Evolutionary conservation across 1,140 invertebrate genomes (phyloP).

Genomic region (Drosophila carrolli): DNA sequence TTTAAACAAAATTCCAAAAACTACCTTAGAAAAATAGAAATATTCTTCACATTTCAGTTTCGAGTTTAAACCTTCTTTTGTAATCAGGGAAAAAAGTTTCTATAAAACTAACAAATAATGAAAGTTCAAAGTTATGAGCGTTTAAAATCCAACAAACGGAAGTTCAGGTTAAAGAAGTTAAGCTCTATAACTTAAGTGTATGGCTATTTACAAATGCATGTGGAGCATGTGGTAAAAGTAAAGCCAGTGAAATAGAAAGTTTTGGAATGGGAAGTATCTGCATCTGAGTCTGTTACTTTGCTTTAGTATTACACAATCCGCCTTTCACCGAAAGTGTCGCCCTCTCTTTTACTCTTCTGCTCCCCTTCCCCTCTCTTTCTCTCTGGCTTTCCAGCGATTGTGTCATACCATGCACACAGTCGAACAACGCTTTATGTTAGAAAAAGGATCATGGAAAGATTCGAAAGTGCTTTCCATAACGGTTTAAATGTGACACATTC

Average conservation of each 20-base stretch:
- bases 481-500: constrained; percentile 16
- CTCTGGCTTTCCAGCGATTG: constrained; percentile 31
- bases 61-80: no score
- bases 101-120: not conserved
- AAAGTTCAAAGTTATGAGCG: not conserved
- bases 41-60: no score
- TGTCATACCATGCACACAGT: constrained; percentile 35
- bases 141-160: constrained; percentile 13
- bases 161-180: constrained; percentile 23
- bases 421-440: constrained; percentile 19
- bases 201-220: constrained; percentile 5
- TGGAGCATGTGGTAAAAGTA: constrained; percentile 35
- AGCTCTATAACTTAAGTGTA: constrained; percentile 11
- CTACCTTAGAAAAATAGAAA: no score
- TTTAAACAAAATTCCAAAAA: no score
- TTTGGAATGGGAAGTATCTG: constrained; percentile 54
- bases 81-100: not conserved
- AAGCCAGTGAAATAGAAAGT: constrained; percentile 53
- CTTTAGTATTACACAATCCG: constrained; percentile 56
- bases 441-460: constrained; percentile 47
- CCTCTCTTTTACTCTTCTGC: constrained; percentile 1
- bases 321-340: constrained; percentile 59
- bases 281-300: constrained; percentile 37
- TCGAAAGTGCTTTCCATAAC: constrained; percentile 46
- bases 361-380: not conserved